phyloP scores from a whole-genome alignment of 2,113 vertebrate genomes.

The Ammodytes marinus region DNA sequence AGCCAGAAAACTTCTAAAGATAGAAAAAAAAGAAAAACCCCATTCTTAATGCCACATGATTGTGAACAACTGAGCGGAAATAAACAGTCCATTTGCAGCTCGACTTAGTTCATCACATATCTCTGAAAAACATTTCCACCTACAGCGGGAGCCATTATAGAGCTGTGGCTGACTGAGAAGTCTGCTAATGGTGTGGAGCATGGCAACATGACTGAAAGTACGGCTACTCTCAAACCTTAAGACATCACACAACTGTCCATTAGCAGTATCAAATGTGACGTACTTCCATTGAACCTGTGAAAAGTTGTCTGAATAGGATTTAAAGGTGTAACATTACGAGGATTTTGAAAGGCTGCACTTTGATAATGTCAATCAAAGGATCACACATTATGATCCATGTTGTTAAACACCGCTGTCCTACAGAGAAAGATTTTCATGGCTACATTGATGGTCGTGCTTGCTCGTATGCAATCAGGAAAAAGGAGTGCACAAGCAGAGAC shows the following conservation, averaged over 20 bases:
- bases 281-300: conserved; percentile 23
- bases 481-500: too few relatives aligned
- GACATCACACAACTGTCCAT: conserved; percentile 34
- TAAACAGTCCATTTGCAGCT: conserved; percentile 1
- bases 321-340: neutral
- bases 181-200: conserved; percentile 48
- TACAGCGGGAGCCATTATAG: conserved; percentile 11
- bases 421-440: neutral
- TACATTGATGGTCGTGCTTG: neutral
- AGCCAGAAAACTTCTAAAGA: neutral
- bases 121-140: conserved; percentile 1
- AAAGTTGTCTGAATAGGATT: neutral
- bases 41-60: neutral
- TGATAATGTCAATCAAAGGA: neutral
- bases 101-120: neutral
- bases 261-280: conserved; percentile 1
- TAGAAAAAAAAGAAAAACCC: neutral
- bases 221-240: conserved; percentile 15
- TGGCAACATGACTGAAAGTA: conserved; percentile 29
- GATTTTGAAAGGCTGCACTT: neutral
- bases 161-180: conserved; percentile 6
- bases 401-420: neutral
- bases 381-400: too few relatives aligned
- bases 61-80: neutral
- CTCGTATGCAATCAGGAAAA: neutral